Conservation (phyloP, 2,113 vertebrate species). For the Spermophilus dauricus region DNA sequence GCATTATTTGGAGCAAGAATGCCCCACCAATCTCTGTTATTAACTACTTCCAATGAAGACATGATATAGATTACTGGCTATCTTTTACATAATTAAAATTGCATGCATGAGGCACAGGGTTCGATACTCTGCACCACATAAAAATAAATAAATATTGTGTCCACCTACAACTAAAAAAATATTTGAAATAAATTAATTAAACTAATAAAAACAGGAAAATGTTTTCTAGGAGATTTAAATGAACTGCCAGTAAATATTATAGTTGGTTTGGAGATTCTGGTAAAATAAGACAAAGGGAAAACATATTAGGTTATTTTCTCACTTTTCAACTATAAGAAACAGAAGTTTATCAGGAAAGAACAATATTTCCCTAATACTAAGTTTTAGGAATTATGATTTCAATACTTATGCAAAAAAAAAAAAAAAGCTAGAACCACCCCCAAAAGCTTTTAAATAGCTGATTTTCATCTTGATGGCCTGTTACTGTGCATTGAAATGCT, state of each 20-base stretch:
- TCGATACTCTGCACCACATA: no score
- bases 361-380: neutral
- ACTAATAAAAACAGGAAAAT: neutral
- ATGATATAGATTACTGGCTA: neutral
- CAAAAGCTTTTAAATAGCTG: neutral
- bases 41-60: neutral
- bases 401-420: neutral
- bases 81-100: neutral
- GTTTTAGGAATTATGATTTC: neutral
- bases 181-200: conserved; percentile 23
- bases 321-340: neutral
- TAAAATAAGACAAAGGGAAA: conserved; percentile 34
- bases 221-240: neutral
- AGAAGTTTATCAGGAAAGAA: neutral
- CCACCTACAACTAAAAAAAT: neutral
- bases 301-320: neutral
- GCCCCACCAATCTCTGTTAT: no score
- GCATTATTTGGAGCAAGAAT: no score
- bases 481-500: neutral
- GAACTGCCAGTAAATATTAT: neutral
- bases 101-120: no score
- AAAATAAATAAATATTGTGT: no score
- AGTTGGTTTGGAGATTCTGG: neutral
- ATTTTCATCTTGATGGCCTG: neutral
- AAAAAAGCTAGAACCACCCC: neutral